Conservation (phyloP, 1,140 invertebrate species). For the Steinernema feltiae region DNA sequence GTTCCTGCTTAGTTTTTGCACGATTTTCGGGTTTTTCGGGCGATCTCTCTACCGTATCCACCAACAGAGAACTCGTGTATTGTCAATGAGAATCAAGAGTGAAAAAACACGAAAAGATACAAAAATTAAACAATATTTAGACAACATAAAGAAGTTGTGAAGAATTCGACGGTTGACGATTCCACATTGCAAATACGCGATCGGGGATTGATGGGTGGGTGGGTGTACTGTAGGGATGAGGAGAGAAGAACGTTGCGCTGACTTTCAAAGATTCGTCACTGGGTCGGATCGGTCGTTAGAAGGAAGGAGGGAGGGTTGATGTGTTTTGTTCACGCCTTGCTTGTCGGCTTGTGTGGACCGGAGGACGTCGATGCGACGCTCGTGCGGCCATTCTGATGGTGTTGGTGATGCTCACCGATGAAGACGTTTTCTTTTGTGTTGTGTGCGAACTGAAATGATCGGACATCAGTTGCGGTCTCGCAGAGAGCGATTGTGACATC, state of each 20-base stretch:
- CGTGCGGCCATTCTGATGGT: neutral
- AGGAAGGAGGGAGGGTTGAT: neutral
- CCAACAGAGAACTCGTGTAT: slow-evolving; percentile 13
- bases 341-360: neutral
- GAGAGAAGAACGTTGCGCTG: neutral
- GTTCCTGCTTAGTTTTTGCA: too few relatives aligned
- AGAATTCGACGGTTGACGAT: neutral
- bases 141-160: neutral
- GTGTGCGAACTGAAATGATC: neutral
- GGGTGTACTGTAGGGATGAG: neutral
- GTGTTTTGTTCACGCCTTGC: neutral
- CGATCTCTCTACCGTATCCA: too few relatives aligned
- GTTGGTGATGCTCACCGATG: neutral
- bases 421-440: neutral
- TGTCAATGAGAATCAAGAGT: slow-evolving; percentile 5
- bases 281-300: neutral
- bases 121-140: neutral
- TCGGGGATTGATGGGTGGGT: neutral
- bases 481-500: too few relatives aligned
- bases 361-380: slow-evolving; percentile 5
- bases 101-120: neutral
- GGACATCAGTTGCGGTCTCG: too few relatives aligned
- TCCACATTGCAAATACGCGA: slow-evolving; percentile 1
- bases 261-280: neutral
- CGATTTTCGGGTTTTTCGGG: too few relatives aligned